Evolutionary conservation across 2,888 invertebrate species (phyloP), one percentile per base, ranked within the genome.

Genomic region (Masnerella sp.): DNA sequence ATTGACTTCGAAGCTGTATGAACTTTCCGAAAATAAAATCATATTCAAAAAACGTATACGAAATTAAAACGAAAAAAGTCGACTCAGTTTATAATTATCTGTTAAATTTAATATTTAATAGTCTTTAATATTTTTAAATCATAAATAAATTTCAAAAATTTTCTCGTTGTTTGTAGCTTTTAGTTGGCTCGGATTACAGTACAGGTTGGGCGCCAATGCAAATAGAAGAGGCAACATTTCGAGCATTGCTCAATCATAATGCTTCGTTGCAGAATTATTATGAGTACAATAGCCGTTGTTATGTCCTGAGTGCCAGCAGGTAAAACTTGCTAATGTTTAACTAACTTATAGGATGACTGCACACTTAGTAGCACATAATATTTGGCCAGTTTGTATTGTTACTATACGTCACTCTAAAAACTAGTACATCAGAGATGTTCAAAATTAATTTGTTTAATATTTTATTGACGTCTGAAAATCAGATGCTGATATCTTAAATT

Each of bases 121-220:
- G 7, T 22, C 22, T 22, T 22, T 5, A 22, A 28, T 28, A 2
- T 28, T 28, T 3, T 28, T 9, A 7, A 9, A 28, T 28, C 8
- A 28, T 3, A 7, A 28, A n/a, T 28, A 11, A 11, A 11, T 1
- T 11, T 32, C 1, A 32, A 4, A 11, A 9, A 40, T 3, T 59
- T 42, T 8, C 17, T 18, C 45, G 14, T 56, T 61, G 18, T 52
- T 75, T 78, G n/a, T 74, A 86, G 85, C 76, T 84, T 51, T 62
- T 86, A 61, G 81, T 82, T 14, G 85, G 85, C 22, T 77, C 81
- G 32, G 79, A 84, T 74, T 85, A 85, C 75, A 83, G 51, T 15
- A 40, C 76, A 4, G 85, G 85, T n/a, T 85, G 85, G 84, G 75
- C 79, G 14, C 85, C 85, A 28, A 82, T 79, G 45, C 79, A 77